Conservation (phyloP, 2,113 vertebrate genomes). For the Pitta sordida region DNA sequence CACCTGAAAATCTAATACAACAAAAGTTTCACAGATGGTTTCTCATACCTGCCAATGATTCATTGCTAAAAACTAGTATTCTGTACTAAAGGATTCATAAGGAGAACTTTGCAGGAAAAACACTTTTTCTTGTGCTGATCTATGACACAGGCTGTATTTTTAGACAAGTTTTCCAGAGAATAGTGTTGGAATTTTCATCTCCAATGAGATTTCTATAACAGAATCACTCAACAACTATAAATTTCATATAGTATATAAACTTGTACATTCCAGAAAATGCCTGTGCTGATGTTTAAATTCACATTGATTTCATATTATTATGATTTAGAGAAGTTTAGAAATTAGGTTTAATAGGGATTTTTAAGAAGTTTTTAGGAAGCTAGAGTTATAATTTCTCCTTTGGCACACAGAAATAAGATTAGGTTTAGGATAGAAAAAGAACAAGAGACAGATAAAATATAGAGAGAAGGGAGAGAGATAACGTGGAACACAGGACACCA, state of each 20-base stretch:
- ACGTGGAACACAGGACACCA: no score
- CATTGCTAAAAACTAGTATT: background rate
- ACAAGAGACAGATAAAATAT: no score
- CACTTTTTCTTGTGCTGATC: background rate
- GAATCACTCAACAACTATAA: background rate
- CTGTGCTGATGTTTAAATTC: background rate
- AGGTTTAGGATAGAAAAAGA: no score
- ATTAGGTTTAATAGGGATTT: no score
- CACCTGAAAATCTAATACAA: background rate
- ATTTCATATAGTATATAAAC: background rate
- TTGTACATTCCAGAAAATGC: background rate
- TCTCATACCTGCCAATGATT: background rate
- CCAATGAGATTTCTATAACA: background rate
- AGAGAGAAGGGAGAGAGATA: no score
- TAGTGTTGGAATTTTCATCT: background rate
- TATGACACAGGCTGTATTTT: background rate
- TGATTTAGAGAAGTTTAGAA: no score
- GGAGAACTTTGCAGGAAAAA: background rate
- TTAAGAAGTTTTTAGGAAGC: no score
- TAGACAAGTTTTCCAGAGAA: background rate
- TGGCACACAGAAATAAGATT: no score
- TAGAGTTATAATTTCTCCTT: no score
- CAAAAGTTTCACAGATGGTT: background rate
- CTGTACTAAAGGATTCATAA: background rate
- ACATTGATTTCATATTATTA: background rate